Base-by-base conservation (phyloP, 2,113 vertebrate species). In the Chionodraco myersi region DNA sequence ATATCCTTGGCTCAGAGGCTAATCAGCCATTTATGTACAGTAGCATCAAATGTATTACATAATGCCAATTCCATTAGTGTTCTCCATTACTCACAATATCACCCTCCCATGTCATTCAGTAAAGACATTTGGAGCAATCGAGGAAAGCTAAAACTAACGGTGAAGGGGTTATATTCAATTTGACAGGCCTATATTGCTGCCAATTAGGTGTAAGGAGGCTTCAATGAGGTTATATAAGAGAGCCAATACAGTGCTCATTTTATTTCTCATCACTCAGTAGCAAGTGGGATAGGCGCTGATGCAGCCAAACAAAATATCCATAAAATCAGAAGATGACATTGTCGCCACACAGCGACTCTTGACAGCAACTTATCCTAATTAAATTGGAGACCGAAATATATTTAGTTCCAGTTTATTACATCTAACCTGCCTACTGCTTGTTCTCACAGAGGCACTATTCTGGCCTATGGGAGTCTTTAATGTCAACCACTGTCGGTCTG, bases 391-490 rank as follows among this genome's bases (percentile, higher is more conserved):
- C 69, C 16, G 21, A 87, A 87, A 82, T 76, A 72, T 73, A 89
- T 90, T 91, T 89, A 41, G 80, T 91, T 92, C 81, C 83, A 86
- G 75, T 90, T 90, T 92, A 87, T 89, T 91, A 87, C 79, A 71
- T 90, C 79, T 72, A 85, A 88, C 85, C 82, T 82, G 78, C 81
- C 79, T 47, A 78, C 71, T 86, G 84, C 91, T 81, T 84, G 78
- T 82, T 88, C 87, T 86, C 66, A 79, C 66, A 51, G 74, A 90
- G 80, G 78, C 78, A 88, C 79, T 91, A 89, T 89, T 66, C 71
- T 58, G 79, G 81, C 88, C 86, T 80, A 56, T 81, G 92, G 92
- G 91, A 93, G 75, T 68, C 79, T 80, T 89, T 86, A 85, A 87
- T 72, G 81, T 88, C 84, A 85, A 68, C 66, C 30, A 13, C 78